Evolutionary conservation across 2,113 vertebrate genomes (phyloP).

Genomic region (Syrrhaptes paradoxus): DNA sequence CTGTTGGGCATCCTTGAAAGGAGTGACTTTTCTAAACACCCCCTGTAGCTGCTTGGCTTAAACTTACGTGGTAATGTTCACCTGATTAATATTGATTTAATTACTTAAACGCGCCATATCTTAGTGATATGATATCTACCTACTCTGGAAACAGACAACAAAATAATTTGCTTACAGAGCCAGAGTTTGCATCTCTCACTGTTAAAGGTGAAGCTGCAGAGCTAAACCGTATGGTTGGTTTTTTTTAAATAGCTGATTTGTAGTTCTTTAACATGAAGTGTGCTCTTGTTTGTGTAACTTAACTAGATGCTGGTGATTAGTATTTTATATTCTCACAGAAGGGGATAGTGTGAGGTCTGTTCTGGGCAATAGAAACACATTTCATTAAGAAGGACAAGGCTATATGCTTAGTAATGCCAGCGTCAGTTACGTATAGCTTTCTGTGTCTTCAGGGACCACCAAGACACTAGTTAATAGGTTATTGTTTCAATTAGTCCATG

Average conservation of each 20-base stretch:
- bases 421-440: background rate
- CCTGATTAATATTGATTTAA: constrained; percentile 11
- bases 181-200: background rate
- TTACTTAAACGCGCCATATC: background rate
- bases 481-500: constrained; percentile 71
- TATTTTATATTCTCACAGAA: background rate
- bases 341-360: background rate
- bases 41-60: background rate
- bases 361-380: background rate
- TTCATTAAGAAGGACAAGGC: background rate
- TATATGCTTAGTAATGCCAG: background rate
- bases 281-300: background rate
- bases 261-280: background rate
- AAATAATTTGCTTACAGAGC: background rate
- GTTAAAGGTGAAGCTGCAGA: background rate
- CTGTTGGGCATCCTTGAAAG: background rate
- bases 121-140: background rate
- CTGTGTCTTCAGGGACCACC: background rate
- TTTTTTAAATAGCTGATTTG: background rate
- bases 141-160: background rate
- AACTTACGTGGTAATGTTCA: background rate
- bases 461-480: constrained; percentile 63
- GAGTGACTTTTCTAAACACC: background rate
- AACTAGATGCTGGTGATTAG: background rate
- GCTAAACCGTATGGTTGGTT: background rate